Percentiles rank a stretch among this genome's conserved stretches.
Conservation (phyloP, 2,797 vertebrate species). For the Ceyx erithaca region DNA sequence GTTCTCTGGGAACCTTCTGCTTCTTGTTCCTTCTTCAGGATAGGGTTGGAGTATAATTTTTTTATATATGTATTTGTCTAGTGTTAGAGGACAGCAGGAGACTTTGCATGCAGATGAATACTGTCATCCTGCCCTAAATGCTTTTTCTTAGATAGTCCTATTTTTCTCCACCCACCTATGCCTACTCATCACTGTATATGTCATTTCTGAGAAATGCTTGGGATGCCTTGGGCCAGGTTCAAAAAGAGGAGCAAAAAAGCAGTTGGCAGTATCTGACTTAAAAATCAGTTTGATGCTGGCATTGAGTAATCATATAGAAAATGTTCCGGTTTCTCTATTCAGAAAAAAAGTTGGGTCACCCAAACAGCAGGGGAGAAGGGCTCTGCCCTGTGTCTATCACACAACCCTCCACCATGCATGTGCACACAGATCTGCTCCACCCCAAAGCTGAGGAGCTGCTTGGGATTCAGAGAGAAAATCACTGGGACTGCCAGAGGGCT, state of each 20-base stretch:
- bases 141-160: not conserved
- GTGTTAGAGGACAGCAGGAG: not conserved
- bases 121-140: not conserved
- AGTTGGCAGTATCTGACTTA: not conserved
- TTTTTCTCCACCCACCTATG: not conserved
- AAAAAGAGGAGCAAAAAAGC: not conserved
- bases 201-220: conserved; percentile 24
- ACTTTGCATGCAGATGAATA: not conserved
- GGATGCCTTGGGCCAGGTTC: not conserved
- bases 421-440: not conserved
- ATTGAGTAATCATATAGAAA: not conserved
- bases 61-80: not conserved
- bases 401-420: not conserved
- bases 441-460: not conserved
- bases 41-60: not conserved
- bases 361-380: not conserved
- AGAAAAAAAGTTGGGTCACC: not conserved
- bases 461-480: not conserved
- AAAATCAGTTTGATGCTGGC: not conserved
- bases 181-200: not conserved
- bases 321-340: not conserved
- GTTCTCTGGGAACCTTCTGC: not conserved
- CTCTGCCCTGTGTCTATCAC: not conserved
- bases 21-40: not conserved
- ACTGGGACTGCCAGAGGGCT: accelerated